Evolutionary conservation across 2,888 invertebrate species (phyloP), one percentile per base, ranked within the genome.

Genomic region (Dicycla oo): DNA sequence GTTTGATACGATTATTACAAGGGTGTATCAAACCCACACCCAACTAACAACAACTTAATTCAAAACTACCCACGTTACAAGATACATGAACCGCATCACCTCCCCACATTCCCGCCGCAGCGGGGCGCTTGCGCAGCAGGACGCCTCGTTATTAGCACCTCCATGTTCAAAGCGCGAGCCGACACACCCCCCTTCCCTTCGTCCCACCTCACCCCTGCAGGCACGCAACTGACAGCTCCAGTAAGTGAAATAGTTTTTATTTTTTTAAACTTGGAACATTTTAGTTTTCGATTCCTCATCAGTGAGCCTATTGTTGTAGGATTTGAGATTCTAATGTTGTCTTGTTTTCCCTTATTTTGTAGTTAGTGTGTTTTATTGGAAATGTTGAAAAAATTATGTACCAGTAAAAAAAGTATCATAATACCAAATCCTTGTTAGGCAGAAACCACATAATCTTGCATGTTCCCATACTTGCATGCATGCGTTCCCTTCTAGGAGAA

Each of bases 111-210:
- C 93, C 89, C 86, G 57, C 73, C 94, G 60, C 95, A 92, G 94
- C 95, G 90, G 94, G 95, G 90, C 91, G 93, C 91, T 72, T 23
- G 88, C 94, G 88, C 95, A 81, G 92, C 94, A 90, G 94, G 95
- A 87, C 88, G 92, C 91, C 94, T 94, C 93, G 94, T 95, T 95
- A 95, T 95, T 95, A 95, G 94, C 95, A 94, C 95, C 95, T 95
- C 94, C 87, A 75, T 85, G 88, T 86, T 92, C 94, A 95, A 95
- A 94, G 94, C 90, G 82, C 81, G 89, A 67, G 72, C 82, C 80
- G 77, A 77, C 77, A 60, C 81, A 63, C 71, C 72, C 47, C 68
- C 61, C 51, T 40, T 66, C 70, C 61, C 80, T 8, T 23, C 69
- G 64, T 77, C 83, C 72, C 86, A 78, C 87, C 79, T 67, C 76